Percentiles rank a stretch among this genome's conserved stretches.
Conservation (phyloP, 2,888 invertebrate genomes). For the Eupithecia inturbata region DNA sequence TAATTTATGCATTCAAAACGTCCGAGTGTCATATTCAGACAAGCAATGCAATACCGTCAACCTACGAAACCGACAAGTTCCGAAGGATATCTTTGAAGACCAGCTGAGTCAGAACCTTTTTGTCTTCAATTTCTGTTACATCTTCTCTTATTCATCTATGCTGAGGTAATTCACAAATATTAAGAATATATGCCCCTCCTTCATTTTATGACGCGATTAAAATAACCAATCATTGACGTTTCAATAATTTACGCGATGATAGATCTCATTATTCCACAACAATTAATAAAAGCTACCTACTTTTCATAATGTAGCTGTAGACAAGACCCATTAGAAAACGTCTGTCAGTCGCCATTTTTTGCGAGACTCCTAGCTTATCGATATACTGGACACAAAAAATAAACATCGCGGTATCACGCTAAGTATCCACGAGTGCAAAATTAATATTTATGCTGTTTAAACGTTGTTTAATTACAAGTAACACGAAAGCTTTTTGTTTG, state of each 20-base stretch:
- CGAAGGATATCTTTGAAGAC: neutral
- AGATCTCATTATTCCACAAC: conserved; percentile 17
- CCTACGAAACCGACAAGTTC: neutral
- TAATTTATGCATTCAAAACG: neutral
- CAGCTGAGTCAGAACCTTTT: neutral
- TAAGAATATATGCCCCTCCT: neutral
- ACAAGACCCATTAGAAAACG: conserved; percentile 17
- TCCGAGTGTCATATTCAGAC: neutral
- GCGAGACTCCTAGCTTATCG: conserved; percentile 12
- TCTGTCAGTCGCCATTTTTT: conserved; percentile 16
- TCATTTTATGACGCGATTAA: neutral
- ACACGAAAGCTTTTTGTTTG: conserved; percentile 61
- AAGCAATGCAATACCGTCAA: neutral
- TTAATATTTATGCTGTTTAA: conserved; percentile 78
- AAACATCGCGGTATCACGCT: conserved; percentile 66
- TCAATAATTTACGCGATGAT: conserved; percentile 14
- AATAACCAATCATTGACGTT: neutral
- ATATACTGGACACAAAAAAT: conserved; percentile 46
- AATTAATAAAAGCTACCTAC: conserved; percentile 13
- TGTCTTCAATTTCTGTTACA: neutral
- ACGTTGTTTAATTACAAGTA: conserved; percentile 74
- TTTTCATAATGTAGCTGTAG: conserved; percentile 17
- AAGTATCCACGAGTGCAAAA: conserved; percentile 63
- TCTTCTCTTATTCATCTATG: neutral
- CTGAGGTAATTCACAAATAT: neutral